Percentiles rank a stretch among this genome's conserved stretches.
phyloP scores from a whole-genome alignment of 2,113 vertebrate species.

The Falco punctatus region DNA sequence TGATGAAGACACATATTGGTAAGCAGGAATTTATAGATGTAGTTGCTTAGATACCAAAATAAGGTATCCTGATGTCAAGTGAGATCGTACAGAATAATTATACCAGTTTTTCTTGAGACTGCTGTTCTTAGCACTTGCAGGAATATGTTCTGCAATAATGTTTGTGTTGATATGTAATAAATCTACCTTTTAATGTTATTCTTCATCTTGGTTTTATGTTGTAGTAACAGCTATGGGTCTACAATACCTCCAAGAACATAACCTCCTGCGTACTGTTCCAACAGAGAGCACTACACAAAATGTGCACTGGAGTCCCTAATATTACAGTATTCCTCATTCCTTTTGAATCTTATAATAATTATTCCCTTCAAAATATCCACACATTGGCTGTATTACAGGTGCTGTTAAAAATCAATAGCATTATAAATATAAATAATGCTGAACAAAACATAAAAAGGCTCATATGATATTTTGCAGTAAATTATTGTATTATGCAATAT shows the following conservation, averaged over 20 bases:
- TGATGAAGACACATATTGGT: background rate
- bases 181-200: background rate
- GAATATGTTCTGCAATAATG: background rate
- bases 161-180: background rate
- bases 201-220: background rate
- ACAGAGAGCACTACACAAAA: background rate
- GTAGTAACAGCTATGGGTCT: background rate
- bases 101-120: background rate
- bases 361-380: background rate
- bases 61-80: background rate
- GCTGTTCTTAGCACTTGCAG: background rate
- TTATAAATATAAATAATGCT: background rate
- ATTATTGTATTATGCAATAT: background rate
- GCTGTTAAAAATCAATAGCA: background rate
- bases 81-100: background rate
- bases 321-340: background rate
- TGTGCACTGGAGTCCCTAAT: background rate
- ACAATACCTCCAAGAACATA: background rate
- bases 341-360: background rate
- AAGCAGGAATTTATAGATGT: background rate
- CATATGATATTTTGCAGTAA: background rate
- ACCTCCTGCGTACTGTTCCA: background rate
- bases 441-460: background rate
- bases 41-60: background rate
- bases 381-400: background rate